Evolutionary conservation across 2,888 invertebrate species (phyloP), one percentile per base, ranked within the genome.

Genomic region (Eupithecia subumbrata): DNA sequence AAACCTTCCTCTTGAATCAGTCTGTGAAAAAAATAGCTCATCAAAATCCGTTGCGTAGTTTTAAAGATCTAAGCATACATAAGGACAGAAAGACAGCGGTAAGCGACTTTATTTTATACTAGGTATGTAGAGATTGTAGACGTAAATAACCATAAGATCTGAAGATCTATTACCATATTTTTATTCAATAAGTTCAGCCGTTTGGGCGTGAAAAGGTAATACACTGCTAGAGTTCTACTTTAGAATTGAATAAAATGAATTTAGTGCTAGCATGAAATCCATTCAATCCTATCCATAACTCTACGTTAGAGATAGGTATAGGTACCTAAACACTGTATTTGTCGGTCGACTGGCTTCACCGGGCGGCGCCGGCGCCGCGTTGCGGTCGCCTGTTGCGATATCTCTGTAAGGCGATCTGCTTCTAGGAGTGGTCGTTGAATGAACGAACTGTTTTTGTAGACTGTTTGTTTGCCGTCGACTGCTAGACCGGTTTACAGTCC

Each of bases 371-470:
- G 67, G 67, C 67, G 64, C 34, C 64, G 34, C 34, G 64, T 64
- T 40, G 67, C 40, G 67, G 67, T 73, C 37, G 70, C 60, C 75
- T 73, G 68, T 73, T 76, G 73, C 76, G 43, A 73, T 73, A 76
- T 76, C 66, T 40, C 52, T 72, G 71, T 73, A 76, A 76, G 71
- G 7, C 64, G 63, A 76, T 73, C 72, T 70, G 70, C 70, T 70
- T 75, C 75, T 72, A n/a, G n/a, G n/a, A n/a, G n/a, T n/a, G n/a
- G n/a, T n/a, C n/a, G n/a, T n/a, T n/a, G n/a, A n/a, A n/a, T n/a
- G n/a, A n/a, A n/a, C n/a, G n/a, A n/a, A n/a, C n/a, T n/a, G n/a
- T n/a, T n/a, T n/a, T n/a, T n/a, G n/a, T n/a, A n/a, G n/a, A n/a
- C n/a, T n/a, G n/a, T n/a, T n/a, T n/a, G n/a, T n/a, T n/a, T n/a